phyloP scores from a whole-genome alignment of 92 coral and sea anemone genomes.

The Porites evermanni region DNA sequence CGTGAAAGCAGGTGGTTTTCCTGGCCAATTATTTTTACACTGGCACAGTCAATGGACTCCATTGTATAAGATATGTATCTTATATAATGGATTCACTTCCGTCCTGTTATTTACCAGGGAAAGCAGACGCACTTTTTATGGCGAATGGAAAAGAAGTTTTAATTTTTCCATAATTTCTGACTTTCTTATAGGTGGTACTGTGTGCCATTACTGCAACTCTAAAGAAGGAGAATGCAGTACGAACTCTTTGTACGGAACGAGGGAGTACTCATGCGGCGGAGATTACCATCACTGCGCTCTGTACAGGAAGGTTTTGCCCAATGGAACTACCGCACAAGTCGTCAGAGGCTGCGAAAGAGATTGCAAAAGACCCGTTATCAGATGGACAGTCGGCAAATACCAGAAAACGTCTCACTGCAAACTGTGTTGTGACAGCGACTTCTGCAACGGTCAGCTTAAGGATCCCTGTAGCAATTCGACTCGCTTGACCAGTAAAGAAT shows the following conservation, averaged over 20 bases:
- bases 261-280: not conserved
- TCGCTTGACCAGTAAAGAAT: not conserved
- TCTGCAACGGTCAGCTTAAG: slow-evolving; percentile 8
- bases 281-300: slow-evolving; percentile 26
- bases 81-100: not conserved
- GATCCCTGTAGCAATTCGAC: slow-evolving; percentile 26
- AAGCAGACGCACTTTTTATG: not conserved
- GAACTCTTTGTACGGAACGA: slow-evolving; percentile 10
- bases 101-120: not conserved
- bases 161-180: not conserved
- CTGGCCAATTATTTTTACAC: too few relatives aligned
- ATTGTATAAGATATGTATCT: not conserved
- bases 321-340: slow-evolving; percentile 43
- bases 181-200: slow-evolving; percentile 17
- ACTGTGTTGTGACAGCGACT: slow-evolving; percentile 29
- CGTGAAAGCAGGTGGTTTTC: too few relatives aligned
- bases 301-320: slow-evolving; percentile 18
- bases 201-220: slow-evolving; percentile 32
- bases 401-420: slow-evolving; percentile 35
- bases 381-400: slow-evolving; percentile 35
- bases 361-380: not conserved
- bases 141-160: not conserved
- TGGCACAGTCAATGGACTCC: not conserved
- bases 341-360: slow-evolving; percentile 42
- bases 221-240: slow-evolving; percentile 25